These are phyloP conservation scores for Dicaeum eximium DNA, from an alignment of 2,113 vertebrate species.

Conservation along the genomic window DNA sequence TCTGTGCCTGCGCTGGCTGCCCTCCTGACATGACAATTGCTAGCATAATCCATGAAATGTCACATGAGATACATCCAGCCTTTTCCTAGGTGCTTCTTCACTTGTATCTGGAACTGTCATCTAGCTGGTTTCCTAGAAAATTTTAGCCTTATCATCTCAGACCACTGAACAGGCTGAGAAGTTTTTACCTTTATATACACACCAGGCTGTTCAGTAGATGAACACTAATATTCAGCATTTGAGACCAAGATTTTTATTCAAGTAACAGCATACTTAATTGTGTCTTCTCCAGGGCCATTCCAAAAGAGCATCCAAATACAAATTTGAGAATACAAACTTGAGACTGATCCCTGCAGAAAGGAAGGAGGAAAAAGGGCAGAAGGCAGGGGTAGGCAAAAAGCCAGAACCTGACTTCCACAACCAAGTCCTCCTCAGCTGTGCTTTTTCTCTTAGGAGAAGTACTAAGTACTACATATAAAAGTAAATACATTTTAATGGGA, in stretches of 20 bases:
- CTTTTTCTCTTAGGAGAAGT: background rate
- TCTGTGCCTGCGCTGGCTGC: background rate
- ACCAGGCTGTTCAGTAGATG: background rate
- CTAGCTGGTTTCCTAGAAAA: background rate
- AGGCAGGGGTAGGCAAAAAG: background rate
- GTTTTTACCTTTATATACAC: background rate
- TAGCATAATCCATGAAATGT: background rate
- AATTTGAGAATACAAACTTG: background rate
- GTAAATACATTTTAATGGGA: background rate
- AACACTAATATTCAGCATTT: background rate
- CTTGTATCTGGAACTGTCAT: background rate
- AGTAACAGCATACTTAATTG: background rate
- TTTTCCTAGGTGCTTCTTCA: background rate
- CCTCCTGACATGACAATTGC: background rate
- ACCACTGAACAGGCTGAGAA: background rate
- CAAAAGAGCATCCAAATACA: background rate
- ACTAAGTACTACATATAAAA: background rate
- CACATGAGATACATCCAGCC: background rate
- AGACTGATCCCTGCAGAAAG: background rate
- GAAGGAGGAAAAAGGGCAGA: background rate
- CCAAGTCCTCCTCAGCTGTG: fast-evolving
- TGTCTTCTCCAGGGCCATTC: background rate
- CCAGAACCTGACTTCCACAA: background rate
- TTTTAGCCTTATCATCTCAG: background rate
- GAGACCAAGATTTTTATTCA: background rate